phyloP scores from a whole-genome alignment of 2,113 vertebrate genomes.

The Oryzias woworae region DNA sequence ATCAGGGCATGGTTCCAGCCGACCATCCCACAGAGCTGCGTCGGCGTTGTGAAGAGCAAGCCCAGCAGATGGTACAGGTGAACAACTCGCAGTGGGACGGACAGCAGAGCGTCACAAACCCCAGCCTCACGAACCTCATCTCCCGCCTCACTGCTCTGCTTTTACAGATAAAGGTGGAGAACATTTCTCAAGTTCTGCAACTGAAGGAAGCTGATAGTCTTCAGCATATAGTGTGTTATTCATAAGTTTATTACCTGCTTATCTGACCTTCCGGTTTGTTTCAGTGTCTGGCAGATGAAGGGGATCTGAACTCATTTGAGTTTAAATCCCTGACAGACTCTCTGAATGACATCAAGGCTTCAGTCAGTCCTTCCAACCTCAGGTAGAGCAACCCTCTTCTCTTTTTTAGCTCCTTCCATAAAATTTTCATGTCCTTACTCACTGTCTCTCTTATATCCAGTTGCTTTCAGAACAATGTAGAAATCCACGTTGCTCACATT shows the following conservation, averaged over 20 bases:
- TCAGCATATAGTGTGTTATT: no score
- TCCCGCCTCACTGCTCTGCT: slow-evolving; percentile 93
- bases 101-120: slow-evolving; percentile 84
- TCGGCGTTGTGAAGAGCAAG: slow-evolving; percentile 90
- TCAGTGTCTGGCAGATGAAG: slow-evolving; percentile 96
- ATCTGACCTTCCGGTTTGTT: slow-evolving; percentile 44
- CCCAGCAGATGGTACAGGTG: slow-evolving; percentile 88
- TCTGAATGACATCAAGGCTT: slow-evolving; percentile 95
- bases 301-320: slow-evolving; percentile 98
- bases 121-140: slow-evolving; percentile 88
- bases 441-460: slow-evolving; percentile 63
- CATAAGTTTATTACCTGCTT: background rate
- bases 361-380: slow-evolving; percentile 95
- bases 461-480: slow-evolving; percentile 98
- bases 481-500: slow-evolving; percentile 98
- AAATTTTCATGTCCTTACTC: background rate
- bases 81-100: slow-evolving; percentile 81
- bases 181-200: background rate
- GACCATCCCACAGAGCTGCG: slow-evolving; percentile 91
- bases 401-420: background rate
- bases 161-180: slow-evolving; percentile 92
- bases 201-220: no score
- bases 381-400: slow-evolving; percentile 75
- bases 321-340: slow-evolving; percentile 98
- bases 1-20: slow-evolving; percentile 92